Evolutionary conservation across 2,888 invertebrate species (phyloP).

Genomic region (Scelioninae gen. 2): DNA sequence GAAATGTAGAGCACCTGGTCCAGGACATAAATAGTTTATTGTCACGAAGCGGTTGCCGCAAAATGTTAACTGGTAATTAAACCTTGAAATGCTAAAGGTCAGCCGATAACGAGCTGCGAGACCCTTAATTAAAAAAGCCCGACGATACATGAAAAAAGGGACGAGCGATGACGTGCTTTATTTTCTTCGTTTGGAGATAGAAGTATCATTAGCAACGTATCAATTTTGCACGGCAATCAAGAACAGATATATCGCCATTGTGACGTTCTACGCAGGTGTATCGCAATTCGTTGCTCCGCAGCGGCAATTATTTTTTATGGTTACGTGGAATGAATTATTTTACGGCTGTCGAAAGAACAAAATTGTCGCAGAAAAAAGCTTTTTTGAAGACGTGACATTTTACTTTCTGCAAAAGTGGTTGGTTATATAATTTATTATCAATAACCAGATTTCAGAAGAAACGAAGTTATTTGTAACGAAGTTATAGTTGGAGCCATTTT

Average conservation of each 20-base stretch:
- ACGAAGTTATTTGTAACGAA: too few species aligned
- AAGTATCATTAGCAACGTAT: constrained; percentile 25
- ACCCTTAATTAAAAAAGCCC: constrained; percentile 39
- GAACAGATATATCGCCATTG: constrained; percentile 30
- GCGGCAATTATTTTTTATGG: constrained; percentile 27
- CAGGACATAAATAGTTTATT: constrained; percentile 32
- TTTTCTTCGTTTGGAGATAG: constrained; percentile 20
- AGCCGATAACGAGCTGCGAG: constrained; percentile 33
- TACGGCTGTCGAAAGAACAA: constrained; percentile 8
- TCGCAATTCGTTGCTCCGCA: constrained; percentile 2
- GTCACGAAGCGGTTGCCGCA: constrained; percentile 19
- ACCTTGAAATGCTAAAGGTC: constrained; percentile 39
- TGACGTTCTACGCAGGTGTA: background rate
- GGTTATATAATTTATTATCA: constrained; percentile 38
- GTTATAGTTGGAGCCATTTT: too few species aligned
- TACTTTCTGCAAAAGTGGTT: constrained; percentile 7
- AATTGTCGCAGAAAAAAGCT: constrained; percentile 28
- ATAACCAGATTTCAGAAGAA: too few species aligned
- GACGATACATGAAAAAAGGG: constrained; percentile 23
- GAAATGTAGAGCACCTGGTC: constrained; percentile 12
- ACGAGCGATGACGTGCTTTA: constrained; percentile 4
- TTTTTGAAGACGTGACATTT: constrained; percentile 26
- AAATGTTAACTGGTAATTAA: constrained; percentile 55
- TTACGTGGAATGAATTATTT: constrained; percentile 27
- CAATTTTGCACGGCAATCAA: constrained; percentile 27